A percentile compares a stretch with the other conserved stretches of the same genome.
These are phyloP conservation scores for Pseudachorutes palmiensis DNA, from an alignment of 1,140 invertebrate species.

Conservation along the genomic window DNA sequence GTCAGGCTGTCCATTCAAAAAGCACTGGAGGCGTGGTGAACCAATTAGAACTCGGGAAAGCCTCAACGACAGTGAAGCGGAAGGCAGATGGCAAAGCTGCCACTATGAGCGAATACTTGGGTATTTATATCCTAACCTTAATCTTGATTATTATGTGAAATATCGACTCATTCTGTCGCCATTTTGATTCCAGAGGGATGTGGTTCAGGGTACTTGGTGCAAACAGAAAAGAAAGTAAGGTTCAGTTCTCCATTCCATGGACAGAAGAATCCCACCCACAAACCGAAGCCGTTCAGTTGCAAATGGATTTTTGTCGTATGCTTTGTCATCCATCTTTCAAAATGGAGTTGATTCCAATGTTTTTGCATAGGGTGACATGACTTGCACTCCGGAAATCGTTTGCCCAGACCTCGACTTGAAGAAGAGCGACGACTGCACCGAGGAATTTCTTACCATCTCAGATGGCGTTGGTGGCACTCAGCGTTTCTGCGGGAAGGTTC, in stretches of 20 bases:
- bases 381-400: neutral
- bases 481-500: neutral
- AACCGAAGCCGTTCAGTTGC: neutral
- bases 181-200: neutral
- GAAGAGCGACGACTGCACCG: neutral
- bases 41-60: too few relatives aligned
- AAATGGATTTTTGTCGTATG: neutral
- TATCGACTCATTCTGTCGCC: neutral
- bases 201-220: neutral
- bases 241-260: neutral
- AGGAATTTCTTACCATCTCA: neutral
- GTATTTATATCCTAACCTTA: too few relatives aligned
- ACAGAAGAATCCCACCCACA: neutral
- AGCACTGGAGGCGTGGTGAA: neutral
- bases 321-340: neutral
- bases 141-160: neutral
- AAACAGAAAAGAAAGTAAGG: neutral
- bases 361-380: conserved; percentile 2
- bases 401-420: neutral
- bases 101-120: too few relatives aligned
- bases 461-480: neutral
- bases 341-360: neutral
- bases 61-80: too few relatives aligned
- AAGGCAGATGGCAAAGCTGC: too few relatives aligned
- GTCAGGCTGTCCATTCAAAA: neutral